Evolutionary conservation across 2,113 vertebrate genomes (phyloP), one percentile per base, ranked within the genome.

Genomic region (Pantherophis guttatus): DNA sequence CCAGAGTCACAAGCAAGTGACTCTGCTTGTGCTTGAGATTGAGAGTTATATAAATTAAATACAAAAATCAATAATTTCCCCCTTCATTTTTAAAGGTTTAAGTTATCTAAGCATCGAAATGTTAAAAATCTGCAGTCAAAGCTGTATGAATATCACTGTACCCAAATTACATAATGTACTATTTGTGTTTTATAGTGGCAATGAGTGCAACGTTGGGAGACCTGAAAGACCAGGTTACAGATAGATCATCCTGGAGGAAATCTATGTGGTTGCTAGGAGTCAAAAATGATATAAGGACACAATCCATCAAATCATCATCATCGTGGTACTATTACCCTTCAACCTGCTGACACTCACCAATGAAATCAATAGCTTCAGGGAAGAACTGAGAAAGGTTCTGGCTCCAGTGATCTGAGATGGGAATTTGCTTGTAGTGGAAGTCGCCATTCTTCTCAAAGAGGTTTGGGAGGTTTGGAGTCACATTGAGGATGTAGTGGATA

Each of bases 401-500:
- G 96, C 98, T 99, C 98, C 98, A 99, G 97, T 98, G 98, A 95
- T 99, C 98, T 0, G 98, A 98, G 96, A 99, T 99, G 92, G 98
- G 98, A 92, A 99, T 99, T 97, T 99, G 98, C 96, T 99, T 99
- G 97, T 99, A 99, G 95, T 98, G 98, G 96, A 99, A 98, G 93
- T 97, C 97, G 6, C 98, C 98, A 0, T 98, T 98, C 70, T 98
- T 98, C 96, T 99, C 98, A 19, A 98, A 99, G 97, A 98, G 98
- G 96, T 99, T 99, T 54, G 98, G 98, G 24, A 99, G 98, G 94
- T 99, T 99, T 94, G 98, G 98, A 26, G 98, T 99, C 94, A 99
- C 98, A 23, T 99, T 99, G 93, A 99, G 98, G 96, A 99, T 98
- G 95, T 99, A 99, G 94, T 98, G 98, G 96, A 99, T 99, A 89